Percentiles rank a stretch among this genome's conserved stretches.
Evolutionary conservation across 1,140 invertebrate genomes (phyloP).

Genomic region (Agraylea sexmaculata): DNA sequence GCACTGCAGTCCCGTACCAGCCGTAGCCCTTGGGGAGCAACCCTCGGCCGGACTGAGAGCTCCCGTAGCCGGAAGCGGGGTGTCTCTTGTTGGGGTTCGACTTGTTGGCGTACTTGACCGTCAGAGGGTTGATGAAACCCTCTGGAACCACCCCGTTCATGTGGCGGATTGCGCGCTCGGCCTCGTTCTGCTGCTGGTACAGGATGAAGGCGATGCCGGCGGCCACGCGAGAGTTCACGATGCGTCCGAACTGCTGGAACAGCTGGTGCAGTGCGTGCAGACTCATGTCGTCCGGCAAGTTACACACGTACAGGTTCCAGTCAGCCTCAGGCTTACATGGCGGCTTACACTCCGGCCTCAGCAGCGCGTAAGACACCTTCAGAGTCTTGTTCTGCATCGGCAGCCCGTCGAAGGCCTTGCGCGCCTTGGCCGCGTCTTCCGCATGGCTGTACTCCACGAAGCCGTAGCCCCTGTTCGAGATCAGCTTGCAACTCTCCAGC

Average conservation of each 20-base stretch:
- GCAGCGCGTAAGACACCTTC: constrained; percentile 40
- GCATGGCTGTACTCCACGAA: constrained; percentile 40
- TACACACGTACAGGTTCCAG: constrained; percentile 43
- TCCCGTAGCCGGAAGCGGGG: not conserved
- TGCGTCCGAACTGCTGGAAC: constrained; percentile 41
- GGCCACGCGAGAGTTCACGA: constrained; percentile 40
- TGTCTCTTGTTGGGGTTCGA: constrained; percentile 33
- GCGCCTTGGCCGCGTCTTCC: constrained; percentile 38
- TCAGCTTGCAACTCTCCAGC: constrained; percentile 44
- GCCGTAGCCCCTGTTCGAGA: constrained; percentile 42
- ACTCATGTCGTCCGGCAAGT: constrained; percentile 41
- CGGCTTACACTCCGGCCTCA: constrained; percentile 38
- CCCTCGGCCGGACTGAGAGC: constrained; percentile 4
- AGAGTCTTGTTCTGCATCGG: constrained; percentile 42
- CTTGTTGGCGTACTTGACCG: constrained; percentile 44
- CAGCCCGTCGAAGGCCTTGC: constrained; percentile 39
- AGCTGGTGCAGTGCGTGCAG: constrained; percentile 40
- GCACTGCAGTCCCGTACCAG: constrained; percentile 40
- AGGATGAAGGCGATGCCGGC: constrained; percentile 41
- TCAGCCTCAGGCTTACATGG: constrained; percentile 40
- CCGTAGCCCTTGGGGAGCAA: constrained; percentile 12
- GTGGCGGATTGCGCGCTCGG: constrained; percentile 38
- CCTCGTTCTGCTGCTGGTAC: constrained; percentile 39
- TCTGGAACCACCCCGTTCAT: constrained; percentile 37
- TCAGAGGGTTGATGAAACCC: constrained; percentile 39